Evolutionary conservation across 2,888 invertebrate genomes (phyloP).

Genomic region (Spicauda simplicius): DNA sequence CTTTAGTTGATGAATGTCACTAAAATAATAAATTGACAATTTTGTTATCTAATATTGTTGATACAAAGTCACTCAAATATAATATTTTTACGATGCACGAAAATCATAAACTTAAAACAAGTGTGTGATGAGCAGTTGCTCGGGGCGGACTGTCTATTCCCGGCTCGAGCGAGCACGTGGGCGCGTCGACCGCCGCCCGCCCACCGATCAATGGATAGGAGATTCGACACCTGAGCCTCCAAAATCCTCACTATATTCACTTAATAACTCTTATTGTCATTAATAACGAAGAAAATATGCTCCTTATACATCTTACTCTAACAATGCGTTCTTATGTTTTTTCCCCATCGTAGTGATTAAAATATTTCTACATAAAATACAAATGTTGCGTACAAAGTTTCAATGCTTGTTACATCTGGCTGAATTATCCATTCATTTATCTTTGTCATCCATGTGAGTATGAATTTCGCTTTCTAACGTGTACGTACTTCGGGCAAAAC

Average conservation of each 20-base stretch:
- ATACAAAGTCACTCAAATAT: slow-evolving; percentile 35
- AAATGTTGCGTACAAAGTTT: neutral
- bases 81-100: slow-evolving; percentile 43
- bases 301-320: no score
- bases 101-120: slow-evolving; percentile 45
- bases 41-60: slow-evolving; percentile 15
- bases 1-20: slow-evolving; percentile 12
- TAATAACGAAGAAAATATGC: neutral
- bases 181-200: slow-evolving; percentile 65
- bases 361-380: no score
- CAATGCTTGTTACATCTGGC: neutral
- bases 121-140: slow-evolving; percentile 62
- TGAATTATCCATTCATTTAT: neutral
- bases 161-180: slow-evolving; percentile 77
- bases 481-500: neutral
- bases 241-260: slow-evolving; percentile 39
- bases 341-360: no score
- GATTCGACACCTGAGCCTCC: slow-evolving; percentile 66
- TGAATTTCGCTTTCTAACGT: neutral
- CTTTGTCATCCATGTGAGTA: neutral
- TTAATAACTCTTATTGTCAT: slow-evolving; percentile 9
- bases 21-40: slow-evolving; percentile 14
- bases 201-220: slow-evolving; percentile 77
- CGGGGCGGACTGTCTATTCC: slow-evolving; percentile 80
- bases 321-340: no score